Percentiles rank a stretch among this genome's conserved stretches.
Conservation (phyloP, 2,113 vertebrate genomes). For the Saguinus midas region DNA sequence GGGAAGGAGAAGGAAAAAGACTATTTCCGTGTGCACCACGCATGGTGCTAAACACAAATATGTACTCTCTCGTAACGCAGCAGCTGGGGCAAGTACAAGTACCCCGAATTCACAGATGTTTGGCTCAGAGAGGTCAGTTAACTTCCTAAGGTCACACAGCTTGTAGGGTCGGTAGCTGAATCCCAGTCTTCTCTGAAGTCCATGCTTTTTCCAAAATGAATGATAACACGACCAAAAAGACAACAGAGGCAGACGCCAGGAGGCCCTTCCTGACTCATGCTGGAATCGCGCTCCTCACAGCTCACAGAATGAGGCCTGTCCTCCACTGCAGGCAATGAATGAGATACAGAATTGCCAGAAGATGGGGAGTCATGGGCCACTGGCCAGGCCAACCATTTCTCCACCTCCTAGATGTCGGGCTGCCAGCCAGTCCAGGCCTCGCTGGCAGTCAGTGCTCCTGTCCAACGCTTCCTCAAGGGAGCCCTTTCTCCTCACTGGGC, state of each 20-base stretch:
- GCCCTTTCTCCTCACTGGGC: neutral
- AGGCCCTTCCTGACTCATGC: neutral
- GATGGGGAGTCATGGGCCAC: neutral
- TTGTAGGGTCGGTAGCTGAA: neutral
- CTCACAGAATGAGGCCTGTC: neutral
- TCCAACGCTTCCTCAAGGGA: neutral
- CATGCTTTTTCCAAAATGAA: neutral
- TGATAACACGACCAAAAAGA: neutral
- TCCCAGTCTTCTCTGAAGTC: neutral
- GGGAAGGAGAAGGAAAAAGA: neutral
- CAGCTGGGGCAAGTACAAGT: neutral
- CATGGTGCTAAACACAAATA: accelerated
- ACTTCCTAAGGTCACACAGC: neutral
- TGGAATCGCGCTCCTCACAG: neutral
- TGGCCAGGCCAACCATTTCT: neutral
- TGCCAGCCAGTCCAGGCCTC: neutral
- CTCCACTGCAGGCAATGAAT: neutral
- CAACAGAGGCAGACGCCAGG: neutral
- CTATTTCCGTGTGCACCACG: neutral
- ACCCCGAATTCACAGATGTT: neutral
- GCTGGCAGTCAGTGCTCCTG: conserved; percentile 17
- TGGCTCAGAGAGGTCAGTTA: neutral
- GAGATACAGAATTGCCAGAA: neutral
- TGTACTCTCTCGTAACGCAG: neutral
- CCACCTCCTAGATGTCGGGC: neutral